Evolutionary conservation across 1,140 invertebrate species (phyloP).

Genomic region (Melipona quadrifasciata): DNA sequence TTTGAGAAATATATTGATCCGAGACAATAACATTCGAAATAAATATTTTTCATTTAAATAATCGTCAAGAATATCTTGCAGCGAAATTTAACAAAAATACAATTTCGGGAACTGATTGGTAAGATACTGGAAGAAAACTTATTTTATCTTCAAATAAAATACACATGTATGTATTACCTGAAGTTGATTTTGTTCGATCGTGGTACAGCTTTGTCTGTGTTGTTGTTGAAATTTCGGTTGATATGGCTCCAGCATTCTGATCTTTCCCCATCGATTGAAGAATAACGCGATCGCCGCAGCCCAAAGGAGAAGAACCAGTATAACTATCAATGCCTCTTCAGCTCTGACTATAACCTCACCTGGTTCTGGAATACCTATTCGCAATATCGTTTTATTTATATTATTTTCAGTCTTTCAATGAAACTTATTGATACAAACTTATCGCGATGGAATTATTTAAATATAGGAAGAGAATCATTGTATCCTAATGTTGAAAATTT

Average conservation of each 20-base stretch:
- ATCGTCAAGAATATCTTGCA: not conserved
- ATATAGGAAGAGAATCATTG: no score
- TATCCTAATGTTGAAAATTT: no score
- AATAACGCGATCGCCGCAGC: slow-evolving; percentile 89
- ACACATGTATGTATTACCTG: slow-evolving; percentile 68
- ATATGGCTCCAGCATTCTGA: slow-evolving; percentile 92
- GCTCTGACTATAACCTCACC: slow-evolving; percentile 85
- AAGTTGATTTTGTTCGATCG: slow-evolving; percentile 82
- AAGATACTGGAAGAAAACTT: not conserved
- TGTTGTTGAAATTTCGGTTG: slow-evolving; percentile 90
- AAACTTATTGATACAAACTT: no score
- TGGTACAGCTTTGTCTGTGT: slow-evolving; percentile 87
- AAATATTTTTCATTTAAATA: not conserved
- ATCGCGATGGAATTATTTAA: no score
- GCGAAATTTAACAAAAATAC: not conserved
- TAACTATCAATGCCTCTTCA: slow-evolving; percentile 89
- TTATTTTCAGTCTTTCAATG: not conserved
- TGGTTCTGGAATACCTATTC: slow-evolving; percentile 82
- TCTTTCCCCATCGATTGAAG: slow-evolving; percentile 94
- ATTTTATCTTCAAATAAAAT: not conserved
- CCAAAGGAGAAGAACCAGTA: slow-evolving; percentile 89
- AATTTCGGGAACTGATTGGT: not conserved
- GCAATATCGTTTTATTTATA: not conserved
- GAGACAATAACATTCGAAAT: not conserved
- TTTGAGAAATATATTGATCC: no score